Evolutionary conservation across 2,888 invertebrate species (phyloP).

Genomic region (Seladonia tumulorum): DNA sequence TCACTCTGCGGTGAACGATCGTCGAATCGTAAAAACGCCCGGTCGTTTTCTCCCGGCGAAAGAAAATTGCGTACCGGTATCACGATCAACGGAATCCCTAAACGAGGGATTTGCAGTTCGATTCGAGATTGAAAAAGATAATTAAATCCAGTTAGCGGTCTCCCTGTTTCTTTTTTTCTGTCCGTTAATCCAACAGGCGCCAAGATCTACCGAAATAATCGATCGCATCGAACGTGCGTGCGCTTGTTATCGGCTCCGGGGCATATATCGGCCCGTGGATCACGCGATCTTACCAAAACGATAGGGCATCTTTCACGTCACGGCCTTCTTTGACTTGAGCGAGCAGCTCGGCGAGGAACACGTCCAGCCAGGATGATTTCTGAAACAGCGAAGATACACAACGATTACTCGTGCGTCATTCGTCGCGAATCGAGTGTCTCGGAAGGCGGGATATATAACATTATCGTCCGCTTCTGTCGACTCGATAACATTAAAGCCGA

Average conservation of each 20-base stretch:
- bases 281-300: slow-evolving; percentile 86
- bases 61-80: too few species aligned
- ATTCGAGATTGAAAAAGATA: background rate
- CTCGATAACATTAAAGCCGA: background rate
- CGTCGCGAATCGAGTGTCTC: background rate
- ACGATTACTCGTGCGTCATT: background rate
- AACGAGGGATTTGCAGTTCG: background rate
- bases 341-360: slow-evolving; percentile 88
- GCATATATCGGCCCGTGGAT: background rate
- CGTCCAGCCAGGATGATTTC: slow-evolving; percentile 89
- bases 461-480: background rate
- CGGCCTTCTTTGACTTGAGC: slow-evolving; percentile 86
- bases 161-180: too few species aligned
- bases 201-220: background rate
- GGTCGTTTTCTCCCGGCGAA: background rate
- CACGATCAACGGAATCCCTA: too few species aligned
- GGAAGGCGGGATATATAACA: background rate
- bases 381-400: slow-evolving; percentile 78
- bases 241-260: background rate
- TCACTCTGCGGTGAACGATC: slow-evolving; percentile 47
- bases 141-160: too few species aligned
- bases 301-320: slow-evolving; percentile 86
- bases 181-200: background rate
- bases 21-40: slow-evolving; percentile 5
- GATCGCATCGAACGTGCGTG: background rate